These are phyloP conservation scores for Gallinago solitaria DNA, from an alignment of 2,797 vertebrate genomes.

Conservation along the genomic window DNA sequence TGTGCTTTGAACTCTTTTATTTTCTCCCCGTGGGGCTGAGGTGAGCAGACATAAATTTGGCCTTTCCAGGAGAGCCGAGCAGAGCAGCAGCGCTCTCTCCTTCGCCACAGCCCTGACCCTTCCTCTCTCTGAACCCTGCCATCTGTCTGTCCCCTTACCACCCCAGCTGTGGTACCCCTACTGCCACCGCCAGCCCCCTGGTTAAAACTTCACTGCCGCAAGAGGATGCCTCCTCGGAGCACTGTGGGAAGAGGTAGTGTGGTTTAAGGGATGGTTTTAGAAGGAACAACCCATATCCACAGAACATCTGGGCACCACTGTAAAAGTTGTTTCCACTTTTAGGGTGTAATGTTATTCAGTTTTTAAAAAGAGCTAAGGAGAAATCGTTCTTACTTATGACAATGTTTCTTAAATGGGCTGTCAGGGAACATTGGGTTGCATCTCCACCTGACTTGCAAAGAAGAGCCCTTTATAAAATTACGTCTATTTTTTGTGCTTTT, in stretches of 20 bases:
- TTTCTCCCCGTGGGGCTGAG: not conserved
- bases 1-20: not conserved
- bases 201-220: not conserved
- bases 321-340: not conserved
- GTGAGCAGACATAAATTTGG: not conserved
- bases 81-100: fast-evolving
- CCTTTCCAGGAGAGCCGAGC: not conserved
- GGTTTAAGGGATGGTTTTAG: not conserved
- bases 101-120: fast-evolving
- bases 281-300: not conserved
- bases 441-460: not conserved
- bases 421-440: not conserved
- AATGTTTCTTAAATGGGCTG: not conserved
- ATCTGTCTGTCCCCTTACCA: not conserved
- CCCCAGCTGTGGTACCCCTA: fast-evolving
- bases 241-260: not conserved
- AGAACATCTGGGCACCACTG: not conserved
- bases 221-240: not conserved
- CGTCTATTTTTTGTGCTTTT: not conserved
- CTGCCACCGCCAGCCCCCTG: not conserved
- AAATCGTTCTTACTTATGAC: not conserved
- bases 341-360: not conserved
- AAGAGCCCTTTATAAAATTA: not conserved
- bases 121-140: fast-evolving
- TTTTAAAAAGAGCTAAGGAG: not conserved